Evolutionary conservation across 2,113 vertebrate species (phyloP).

Genomic region (Lycaon pictus): DNA sequence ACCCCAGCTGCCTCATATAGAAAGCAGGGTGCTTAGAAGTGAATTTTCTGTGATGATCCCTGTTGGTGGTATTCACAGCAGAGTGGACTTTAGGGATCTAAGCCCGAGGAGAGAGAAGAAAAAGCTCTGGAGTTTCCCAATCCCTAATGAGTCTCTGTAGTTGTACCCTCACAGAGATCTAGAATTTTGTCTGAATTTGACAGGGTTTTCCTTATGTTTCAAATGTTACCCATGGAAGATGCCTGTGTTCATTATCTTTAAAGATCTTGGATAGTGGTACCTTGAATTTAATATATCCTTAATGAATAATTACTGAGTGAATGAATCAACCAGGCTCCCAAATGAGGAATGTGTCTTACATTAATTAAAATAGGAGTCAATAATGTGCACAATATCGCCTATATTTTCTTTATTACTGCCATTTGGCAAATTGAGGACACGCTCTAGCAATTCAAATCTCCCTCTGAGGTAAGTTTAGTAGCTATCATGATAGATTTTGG

Average conservation of each 20-base stretch:
- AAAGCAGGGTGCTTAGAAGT: neutral
- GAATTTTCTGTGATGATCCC: neutral
- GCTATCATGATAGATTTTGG: constrained; percentile 57
- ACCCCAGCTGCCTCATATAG: neutral
- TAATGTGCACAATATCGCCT: constrained; percentile 63
- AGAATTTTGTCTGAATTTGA: constrained; percentile 24
- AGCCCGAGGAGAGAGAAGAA: neutral
- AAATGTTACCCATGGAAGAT: constrained; percentile 20
- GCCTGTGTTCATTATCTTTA: neutral
- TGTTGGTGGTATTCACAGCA: neutral
- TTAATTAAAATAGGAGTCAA: constrained; percentile 74
- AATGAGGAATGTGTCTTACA: constrained; percentile 49
- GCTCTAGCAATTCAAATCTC: constrained; percentile 59
- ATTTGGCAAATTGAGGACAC: constrained; percentile 66
- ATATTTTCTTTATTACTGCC: constrained; percentile 73
- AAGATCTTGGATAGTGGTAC: neutral
- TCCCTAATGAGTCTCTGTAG: neutral
- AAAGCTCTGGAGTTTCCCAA: neutral
- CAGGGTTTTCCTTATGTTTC: neutral
- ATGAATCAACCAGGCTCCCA: constrained; percentile 56
- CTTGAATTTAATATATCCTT: constrained; percentile 33
- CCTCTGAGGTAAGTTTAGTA: constrained; percentile 58
- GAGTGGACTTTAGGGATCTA: neutral
- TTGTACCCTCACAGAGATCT: neutral
- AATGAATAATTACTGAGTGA: constrained; percentile 59